Base-by-base conservation (phyloP, 2,113 vertebrate species). In the Maccullochella peelii region DNA sequence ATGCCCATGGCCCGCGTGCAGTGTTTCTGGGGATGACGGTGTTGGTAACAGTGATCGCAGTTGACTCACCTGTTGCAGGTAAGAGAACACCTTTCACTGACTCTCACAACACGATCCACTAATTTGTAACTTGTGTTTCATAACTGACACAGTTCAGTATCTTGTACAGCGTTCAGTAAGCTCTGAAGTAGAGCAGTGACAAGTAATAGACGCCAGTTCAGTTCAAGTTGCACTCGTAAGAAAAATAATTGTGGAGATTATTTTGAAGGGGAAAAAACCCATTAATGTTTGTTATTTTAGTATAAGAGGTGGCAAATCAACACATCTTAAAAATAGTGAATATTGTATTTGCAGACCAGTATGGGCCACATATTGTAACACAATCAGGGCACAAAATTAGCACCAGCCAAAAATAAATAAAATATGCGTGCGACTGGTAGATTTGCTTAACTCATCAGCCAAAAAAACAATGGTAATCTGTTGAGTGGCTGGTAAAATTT, bases 51-150 rank as follows among this genome's bases (percentile, higher is more conserved):
- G 82, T 93, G 93, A 88, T 92, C 50, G 84, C 88, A 33, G 91
- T 94, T 72, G 89, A 90, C 83, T 89, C 92, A 87, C 92, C 91
- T 88, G 91, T 90, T 77, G 80, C 83, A 93, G 95, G 95, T 96
- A 95, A 95, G 95, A 83, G 49, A 75, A 84, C 70, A 72, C 81
- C 65, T 81, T 76, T 79, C 5, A 9, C 58, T n/a, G 54, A 82
- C 70, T 84, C 33, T 0, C 68, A 78, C 73, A 72, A 77, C 62
- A 52, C 1, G 36, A 86, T 73, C 74, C 50, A 33, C 33, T 21
- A 5, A 79, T 65, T 79, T 86, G 66, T 84, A 18, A 59, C 25
- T 36, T 65, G 61, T 73, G 61, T 87, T 77, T 67, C 40, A 16
- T 72, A 82, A 83, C 44, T 30, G 21, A 52, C n/a, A 67, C 57